Conservation (phyloP, 2,797 vertebrate species). For the Syngnathus acus region DNA sequence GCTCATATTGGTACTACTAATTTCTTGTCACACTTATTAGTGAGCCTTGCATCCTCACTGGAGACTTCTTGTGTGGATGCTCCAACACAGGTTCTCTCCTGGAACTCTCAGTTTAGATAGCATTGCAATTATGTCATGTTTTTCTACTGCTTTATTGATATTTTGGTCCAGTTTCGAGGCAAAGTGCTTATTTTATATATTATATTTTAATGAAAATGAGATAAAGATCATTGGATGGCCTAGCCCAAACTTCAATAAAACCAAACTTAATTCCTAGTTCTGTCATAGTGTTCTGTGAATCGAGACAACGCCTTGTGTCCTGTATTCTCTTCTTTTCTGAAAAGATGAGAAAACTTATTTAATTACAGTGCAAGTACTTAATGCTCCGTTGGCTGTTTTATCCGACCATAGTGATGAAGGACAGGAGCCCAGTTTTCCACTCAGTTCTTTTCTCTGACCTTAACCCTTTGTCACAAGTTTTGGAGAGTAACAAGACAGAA, state of each 20-base stretch:
- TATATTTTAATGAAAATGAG: constrained; percentile 9
- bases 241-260: constrained; percentile 29
- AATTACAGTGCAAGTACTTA: constrained; percentile 28
- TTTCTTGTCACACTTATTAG: too few species aligned
- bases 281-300: constrained; percentile 20
- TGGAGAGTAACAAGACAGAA: constrained; percentile 12
- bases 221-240: constrained; percentile 14
- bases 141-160: not conserved
- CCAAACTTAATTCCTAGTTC: constrained; percentile 23
- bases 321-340: constrained; percentile 29
- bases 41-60: too few species aligned
- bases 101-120: too few species aligned
- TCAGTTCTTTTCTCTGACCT: constrained; percentile 39
- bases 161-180: constrained; percentile 15
- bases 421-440: constrained; percentile 23
- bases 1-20: too few species aligned
- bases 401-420: constrained; percentile 9
- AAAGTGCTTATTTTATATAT: constrained; percentile 3
- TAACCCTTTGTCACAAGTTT: constrained; percentile 33
- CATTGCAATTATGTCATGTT: not conserved
- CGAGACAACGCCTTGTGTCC: constrained; percentile 21
- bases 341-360: constrained; percentile 44
- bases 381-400: constrained; percentile 5
- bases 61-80: too few species aligned
- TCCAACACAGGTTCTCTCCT: too few species aligned